Evolutionary conservation across 2,113 vertebrate genomes (phyloP).

Genomic region (Brachyhypopomus gauderio): DNA sequence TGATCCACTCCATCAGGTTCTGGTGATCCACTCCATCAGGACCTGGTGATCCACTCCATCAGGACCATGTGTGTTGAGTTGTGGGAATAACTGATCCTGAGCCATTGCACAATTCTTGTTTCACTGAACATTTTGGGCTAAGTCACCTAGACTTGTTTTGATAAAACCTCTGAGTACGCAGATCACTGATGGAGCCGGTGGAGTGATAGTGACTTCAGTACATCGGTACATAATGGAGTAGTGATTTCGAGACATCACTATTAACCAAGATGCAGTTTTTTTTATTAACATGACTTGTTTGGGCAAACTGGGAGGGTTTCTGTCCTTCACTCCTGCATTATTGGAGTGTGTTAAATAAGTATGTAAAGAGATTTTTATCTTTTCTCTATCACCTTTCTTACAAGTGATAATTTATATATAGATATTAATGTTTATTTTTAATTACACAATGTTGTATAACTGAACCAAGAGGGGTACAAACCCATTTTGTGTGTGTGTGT

Average conservation of each 20-base stretch:
- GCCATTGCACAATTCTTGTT: background rate
- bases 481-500: background rate
- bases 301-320: background rate
- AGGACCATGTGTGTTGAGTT: too few species aligned
- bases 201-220: too few species aligned
- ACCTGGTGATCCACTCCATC: too few species aligned
- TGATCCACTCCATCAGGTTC: too few species aligned
- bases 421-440: constrained; percentile 20
- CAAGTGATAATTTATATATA: background rate
- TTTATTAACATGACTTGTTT: background rate
- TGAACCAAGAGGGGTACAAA: constrained; percentile 15
- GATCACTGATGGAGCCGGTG: background rate
- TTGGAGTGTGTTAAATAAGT: constrained; percentile 10
- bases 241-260: background rate
- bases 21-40: too few species aligned
- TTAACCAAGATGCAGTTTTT: background rate
- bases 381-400: background rate
- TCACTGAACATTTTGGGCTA: background rate
- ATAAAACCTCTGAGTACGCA: background rate
- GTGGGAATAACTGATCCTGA: background rate
- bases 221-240: background rate
- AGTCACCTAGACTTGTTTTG: background rate
- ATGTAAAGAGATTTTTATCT: constrained; percentile 32
- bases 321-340: background rate
- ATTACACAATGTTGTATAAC: background rate